Base-by-base conservation (phyloP, 1,140 invertebrate genomes). In the Frieseomelitta varia region DNA sequence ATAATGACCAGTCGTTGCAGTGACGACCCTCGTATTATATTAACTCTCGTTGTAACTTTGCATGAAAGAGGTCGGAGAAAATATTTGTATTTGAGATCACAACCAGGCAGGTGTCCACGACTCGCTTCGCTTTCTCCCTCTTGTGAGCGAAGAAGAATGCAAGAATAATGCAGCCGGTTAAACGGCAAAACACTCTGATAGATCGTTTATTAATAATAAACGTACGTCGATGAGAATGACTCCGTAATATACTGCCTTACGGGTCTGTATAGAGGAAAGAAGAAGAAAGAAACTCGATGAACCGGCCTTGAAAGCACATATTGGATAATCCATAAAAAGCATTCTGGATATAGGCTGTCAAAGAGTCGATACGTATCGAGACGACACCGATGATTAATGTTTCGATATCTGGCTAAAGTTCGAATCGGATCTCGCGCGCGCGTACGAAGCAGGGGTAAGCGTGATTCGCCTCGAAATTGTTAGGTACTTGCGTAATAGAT, bases 1-100 rank as follows among this genome's bases (percentile, higher is more conserved):
- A 87, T 82, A 89, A 85, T 84, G 90, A 84, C 87, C 85, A 87
- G 73, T 88, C 58, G 53, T 55, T 74, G 71, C 88, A 91, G 90
- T 88, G 90, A n/a, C 3, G 30, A 30, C 30, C 2, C 0, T 24
- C 58, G 58, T 61, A n/a, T n/a, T n/a, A n/a, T n/a, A n/a, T 61
- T 61, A 61, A 61, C 3, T 61, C 58, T 61, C 24, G 24, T 14
- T 4, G 58, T 86, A 85, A 86, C 84, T 75, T 81, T 39, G 30
- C 39, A 34, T 75, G 19, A 65, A 72, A 72, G 27, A 8, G 17
- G 30, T 17, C 14, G 30, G 3, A 34, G 19, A 21, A 76, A 77
- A 56, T 63, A 24, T 76, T 14, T 12, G 47, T 27, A 81, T 84
- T 89, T 51, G 74, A 84, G 86, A 74, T 80, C 55, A 74, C 77